These are phyloP conservation scores for Pseudomyrmex flavicornis DNA, from an alignment of 1,140 invertebrate genomes.

Conservation along the genomic window DNA sequence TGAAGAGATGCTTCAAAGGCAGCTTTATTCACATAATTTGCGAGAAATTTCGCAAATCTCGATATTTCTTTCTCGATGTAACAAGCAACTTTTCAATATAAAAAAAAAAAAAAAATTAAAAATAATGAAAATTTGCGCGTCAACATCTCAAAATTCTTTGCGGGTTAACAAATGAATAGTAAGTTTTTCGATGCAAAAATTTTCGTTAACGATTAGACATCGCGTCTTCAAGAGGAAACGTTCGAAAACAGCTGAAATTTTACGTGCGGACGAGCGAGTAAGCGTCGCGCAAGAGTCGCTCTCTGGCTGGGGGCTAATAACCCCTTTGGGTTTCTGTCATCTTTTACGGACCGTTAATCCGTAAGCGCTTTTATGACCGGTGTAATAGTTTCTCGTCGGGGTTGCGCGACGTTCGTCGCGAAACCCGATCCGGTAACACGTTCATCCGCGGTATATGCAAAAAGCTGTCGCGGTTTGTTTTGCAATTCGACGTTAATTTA, in stretches of 20 bases:
- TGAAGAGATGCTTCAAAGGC: conserved; percentile 5
- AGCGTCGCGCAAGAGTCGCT: conserved; percentile 45
- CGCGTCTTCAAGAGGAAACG: background rate
- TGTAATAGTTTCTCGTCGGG: conserved; percentile 57
- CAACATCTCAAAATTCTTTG: no score
- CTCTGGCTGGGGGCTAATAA: conserved; percentile 61
- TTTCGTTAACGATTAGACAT: conserved; percentile 6
- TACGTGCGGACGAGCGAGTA: conserved; percentile 67
- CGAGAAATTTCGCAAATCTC: background rate
- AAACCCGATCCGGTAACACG: background rate
- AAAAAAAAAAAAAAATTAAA: no score
- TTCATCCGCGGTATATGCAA: background rate
- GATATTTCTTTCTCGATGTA: background rate
- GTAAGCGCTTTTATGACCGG: conserved; percentile 58
- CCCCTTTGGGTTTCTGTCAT: conserved; percentile 47
- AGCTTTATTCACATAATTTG: background rate
- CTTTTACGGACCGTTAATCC: conserved; percentile 60
- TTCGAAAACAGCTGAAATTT: conserved; percentile 55
- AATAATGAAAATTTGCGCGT: no score
- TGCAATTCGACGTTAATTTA: background rate
- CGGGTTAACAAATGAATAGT: no score
- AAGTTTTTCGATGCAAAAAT: background rate
- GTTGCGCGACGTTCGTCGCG: background rate
- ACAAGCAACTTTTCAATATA: no score
- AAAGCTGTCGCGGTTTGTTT: conserved; percentile 11